A percentile compares a stretch with the other conserved stretches of the same genome.
These are phyloP conservation scores for Larimichthys crocea DNA, from an alignment of 2,113 vertebrate species.

Conservation along the genomic window DNA sequence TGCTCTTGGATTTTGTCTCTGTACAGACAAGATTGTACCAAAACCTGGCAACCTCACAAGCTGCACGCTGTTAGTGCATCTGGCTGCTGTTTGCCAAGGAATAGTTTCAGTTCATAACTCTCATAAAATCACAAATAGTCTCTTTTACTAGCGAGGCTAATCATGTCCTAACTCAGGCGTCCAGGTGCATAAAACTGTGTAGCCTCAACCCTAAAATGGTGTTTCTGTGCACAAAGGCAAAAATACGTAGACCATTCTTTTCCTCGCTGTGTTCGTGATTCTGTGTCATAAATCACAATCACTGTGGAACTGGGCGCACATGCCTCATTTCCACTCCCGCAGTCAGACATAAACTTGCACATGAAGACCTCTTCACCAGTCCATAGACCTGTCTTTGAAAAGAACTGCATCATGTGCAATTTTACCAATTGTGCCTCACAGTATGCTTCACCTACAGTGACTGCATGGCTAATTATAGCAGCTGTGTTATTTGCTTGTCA, in stretches of 20 bases:
- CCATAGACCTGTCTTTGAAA: background rate
- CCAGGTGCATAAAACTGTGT: background rate
- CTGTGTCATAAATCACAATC: background rate
- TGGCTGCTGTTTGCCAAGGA: background rate
- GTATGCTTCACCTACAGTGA: background rate
- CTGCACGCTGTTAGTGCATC: background rate
- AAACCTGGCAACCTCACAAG: background rate
- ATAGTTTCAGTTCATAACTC: background rate
- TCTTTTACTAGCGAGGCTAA: background rate
- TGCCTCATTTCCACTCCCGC: background rate
- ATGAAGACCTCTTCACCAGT: background rate
- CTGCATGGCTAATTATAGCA: background rate
- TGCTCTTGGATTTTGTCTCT: background rate
- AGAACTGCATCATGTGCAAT: background rate
- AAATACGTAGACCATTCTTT: background rate
- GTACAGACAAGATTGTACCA: background rate
- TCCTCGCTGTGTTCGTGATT: background rate
- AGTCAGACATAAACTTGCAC: background rate
- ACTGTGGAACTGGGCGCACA: background rate
- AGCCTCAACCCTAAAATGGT: too few species aligned
- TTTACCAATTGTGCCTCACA: background rate
- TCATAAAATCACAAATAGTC: background rate
- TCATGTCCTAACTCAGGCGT: background rate
- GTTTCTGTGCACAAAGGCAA: background rate
- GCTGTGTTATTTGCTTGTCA: background rate